Conservation (phyloP, 2,888 invertebrate species). For the Germaria angustata region DNA sequence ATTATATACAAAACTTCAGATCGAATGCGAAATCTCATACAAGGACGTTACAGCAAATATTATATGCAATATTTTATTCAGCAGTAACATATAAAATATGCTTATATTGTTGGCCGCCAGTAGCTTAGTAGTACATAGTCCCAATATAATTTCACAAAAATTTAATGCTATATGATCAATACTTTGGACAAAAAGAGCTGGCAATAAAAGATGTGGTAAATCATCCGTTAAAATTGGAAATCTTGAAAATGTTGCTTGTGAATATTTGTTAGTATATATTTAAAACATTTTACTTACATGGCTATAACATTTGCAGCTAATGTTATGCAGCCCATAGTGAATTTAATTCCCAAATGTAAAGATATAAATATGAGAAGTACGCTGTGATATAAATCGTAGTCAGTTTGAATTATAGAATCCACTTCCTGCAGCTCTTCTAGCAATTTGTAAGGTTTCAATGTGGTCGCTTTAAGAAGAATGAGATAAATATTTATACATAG, state of each 20-base stretch:
- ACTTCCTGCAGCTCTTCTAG: constrained; percentile 71
- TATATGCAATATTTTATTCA: constrained; percentile 71
- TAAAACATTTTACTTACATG: constrained; percentile 71
- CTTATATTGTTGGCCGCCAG: constrained; percentile 48
- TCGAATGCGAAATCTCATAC: constrained; percentile 67
- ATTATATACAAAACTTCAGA: not conserved
- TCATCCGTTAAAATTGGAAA: constrained; percentile 76
- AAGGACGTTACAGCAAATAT: constrained; percentile 69
- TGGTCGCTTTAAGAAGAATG: constrained; percentile 73
- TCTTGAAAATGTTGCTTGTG: constrained; percentile 63
- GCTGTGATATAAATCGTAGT: constrained; percentile 70
- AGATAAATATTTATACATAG: constrained; percentile 74
- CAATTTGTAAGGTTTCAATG: constrained; percentile 72
- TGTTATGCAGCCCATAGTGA: constrained; percentile 72
- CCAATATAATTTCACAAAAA: constrained; percentile 72
- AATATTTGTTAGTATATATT: not conserved
- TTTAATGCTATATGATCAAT: constrained; percentile 73
- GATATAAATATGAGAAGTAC: constrained; percentile 72
- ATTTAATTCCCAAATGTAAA: constrained; percentile 72
- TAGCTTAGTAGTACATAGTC: constrained; percentile 68
- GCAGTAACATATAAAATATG: constrained; percentile 71
- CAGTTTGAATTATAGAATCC: constrained; percentile 40
- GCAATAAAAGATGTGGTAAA: constrained; percentile 74
- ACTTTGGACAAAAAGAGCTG: constrained; percentile 73
- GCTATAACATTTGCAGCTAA: constrained; percentile 76